Evolutionary conservation across 1,140 invertebrate genomes (phyloP), one percentile per base, ranked within the genome.

Genomic region (Sesamia nonagrioides): DNA sequence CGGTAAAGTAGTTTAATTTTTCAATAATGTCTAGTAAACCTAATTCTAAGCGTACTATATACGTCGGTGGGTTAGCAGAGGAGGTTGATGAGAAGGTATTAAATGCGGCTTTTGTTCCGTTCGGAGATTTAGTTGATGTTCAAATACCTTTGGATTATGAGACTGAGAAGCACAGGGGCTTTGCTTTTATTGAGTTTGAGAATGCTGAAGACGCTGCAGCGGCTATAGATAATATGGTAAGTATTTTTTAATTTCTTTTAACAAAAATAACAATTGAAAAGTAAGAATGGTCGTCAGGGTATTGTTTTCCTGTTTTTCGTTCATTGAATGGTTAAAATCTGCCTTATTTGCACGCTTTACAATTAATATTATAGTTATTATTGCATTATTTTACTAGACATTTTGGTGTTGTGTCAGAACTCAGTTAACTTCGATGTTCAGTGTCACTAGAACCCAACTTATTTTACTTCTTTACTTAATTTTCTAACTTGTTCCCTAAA

Each of bases 181-280:
- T 99, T 96, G 98, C 98, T 1, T 99, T 99, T 94, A 97, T 99
- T 84, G 99, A 99, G 95, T 99, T 99, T 96, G 99, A 99, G 95
- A 96, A 96, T 80, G 96, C 97, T 8, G 97, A 99, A 96, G 99
- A 99, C 97, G 99, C 99, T 63, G 97, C 98, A 18, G 98, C 99
- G 68, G 99, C 99, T 42, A 99, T 99, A 90, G 99, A 99, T 95
- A 99, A 99, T 89, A 99, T 99, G 99, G 98, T 99, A 96, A 88
- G 80, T 79, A 40, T 37, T 17, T 17, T 6, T 1, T 2, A 15
- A 15, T 21, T 42, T 21, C 0, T 9, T 63, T 13, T 42, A 2
- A 4, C 11, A 33, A 13, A 13, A 63, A 11, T 17, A 42, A 2
- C 17, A 8, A 18, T 21, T 9, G 45, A 54, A 21, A 42, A 18